Evolutionary conservation across 2,113 vertebrate genomes (phyloP).

Genomic region (Seriola rivoliana): DNA sequence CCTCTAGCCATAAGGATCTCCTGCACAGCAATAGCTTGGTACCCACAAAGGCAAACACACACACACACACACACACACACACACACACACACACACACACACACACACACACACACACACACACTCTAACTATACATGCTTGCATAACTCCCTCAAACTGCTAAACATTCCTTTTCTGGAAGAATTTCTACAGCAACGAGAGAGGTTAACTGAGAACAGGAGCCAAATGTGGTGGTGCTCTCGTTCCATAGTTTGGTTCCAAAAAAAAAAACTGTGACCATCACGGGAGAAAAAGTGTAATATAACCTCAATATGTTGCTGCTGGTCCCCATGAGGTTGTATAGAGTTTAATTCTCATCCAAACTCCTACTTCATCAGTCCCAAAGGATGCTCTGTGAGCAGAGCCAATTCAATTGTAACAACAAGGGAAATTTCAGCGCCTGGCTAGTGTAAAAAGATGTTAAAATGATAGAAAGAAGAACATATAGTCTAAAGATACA

Average conservation of each 20-base stretch:
- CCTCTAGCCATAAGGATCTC: slow-evolving; percentile 31
- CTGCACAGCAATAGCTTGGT: slow-evolving; percentile 37
- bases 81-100: slow-evolving; percentile 4
- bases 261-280: slow-evolving; percentile 20
- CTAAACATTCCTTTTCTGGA: slow-evolving; percentile 12
- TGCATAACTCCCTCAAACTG: slow-evolving; percentile 48
- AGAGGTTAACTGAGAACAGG: slow-evolving; percentile 25
- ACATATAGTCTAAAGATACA: slow-evolving; percentile 8
- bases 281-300: slow-evolving; percentile 14
- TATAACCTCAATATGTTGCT: slow-evolving; percentile 13
- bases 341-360: slow-evolving; percentile 41
- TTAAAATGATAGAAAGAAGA: neutral
- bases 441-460: neutral
- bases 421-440: slow-evolving; percentile 36
- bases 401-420: slow-evolving; percentile 46
- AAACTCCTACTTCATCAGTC: slow-evolving; percentile 41
- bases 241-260: slow-evolving; percentile 9
- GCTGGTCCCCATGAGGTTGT: slow-evolving; percentile 24
- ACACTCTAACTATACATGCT: slow-evolving; percentile 21
- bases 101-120: slow-evolving; percentile 4
- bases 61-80: slow-evolving; percentile 4
- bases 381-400: slow-evolving; percentile 14
- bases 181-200: slow-evolving; percentile 23
- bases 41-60: slow-evolving; percentile 4
- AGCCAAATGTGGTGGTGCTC: neutral